Base-by-base conservation (phyloP, 2,113 vertebrate species). In the Oncorhynchus tshawytscha region DNA sequence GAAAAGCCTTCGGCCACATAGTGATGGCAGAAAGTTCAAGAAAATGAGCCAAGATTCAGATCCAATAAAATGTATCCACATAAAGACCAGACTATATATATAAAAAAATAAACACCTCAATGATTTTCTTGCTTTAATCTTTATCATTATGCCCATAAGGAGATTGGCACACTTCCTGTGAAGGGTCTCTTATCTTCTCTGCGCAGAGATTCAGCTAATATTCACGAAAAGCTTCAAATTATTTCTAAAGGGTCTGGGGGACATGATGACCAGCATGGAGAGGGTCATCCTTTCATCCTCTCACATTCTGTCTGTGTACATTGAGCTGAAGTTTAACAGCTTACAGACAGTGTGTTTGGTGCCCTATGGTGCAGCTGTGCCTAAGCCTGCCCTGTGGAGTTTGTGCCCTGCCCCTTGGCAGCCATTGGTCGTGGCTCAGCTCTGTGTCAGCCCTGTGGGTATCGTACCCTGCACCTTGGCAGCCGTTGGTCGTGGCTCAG, bases 161-260 rank as follows among this genome's bases (percentile, higher is more conserved):
- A 57, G 60, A 60, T 29, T 66, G 24, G n/a, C 20, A 72, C 24
- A 67, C 29, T 27, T 82, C 73, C 74, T 70, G 65, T 73, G 27
- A 51, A 77, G 75, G 29, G 15, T 5, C 22, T 78, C 80, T 88
- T 90, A 88, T 90, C 88, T 82, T 62, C 22, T 16, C 82, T n/a
- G 59, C 64, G 27, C 81, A 87, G 81, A 85, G 67, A 78, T 77
- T 70, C 25, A 72, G 82, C 71, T 48, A 79, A 71, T 5, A 3
- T 51, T 64, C 11, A 76, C 5, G 66, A 75, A 78, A 72, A 80
- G 73, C 72, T 69, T 85, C 34, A 82, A 78, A 82, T 76, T 25
- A 79, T 80, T 84, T 82, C 81, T 75, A 4, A 79, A 49, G 70
- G 12, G 51, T 54, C n/a, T 9, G 31, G 15, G 73, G 74, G 67